phyloP scores from a whole-genome alignment of 2,888 invertebrate genomes.

The Trilocha varians region DNA sequence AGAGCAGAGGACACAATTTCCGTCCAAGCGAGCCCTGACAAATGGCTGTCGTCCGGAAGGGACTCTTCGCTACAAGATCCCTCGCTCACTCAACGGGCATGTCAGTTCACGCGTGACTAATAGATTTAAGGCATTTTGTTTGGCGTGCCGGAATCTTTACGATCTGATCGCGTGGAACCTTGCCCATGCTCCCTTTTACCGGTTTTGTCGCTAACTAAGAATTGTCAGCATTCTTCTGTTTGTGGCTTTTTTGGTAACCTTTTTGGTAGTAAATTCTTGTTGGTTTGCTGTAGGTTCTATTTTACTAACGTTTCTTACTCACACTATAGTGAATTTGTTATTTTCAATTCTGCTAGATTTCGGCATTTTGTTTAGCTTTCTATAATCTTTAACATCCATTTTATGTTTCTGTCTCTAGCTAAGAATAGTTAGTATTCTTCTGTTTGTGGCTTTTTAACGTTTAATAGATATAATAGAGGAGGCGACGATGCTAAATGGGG shows the following conservation, averaged over 20 bases:
- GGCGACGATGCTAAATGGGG: too few species aligned
- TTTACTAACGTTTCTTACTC: too few species aligned
- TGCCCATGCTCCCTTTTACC: neutral
- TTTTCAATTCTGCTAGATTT: slow-evolving; percentile 50
- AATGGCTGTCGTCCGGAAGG: slow-evolving; percentile 36
- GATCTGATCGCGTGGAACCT: neutral
- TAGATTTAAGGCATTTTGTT: slow-evolving; percentile 30
- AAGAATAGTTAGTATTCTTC: neutral
- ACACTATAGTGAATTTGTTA: too few species aligned
- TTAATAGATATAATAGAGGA: too few species aligned
- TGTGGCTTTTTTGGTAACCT: too few species aligned
- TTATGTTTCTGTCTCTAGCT: neutral
- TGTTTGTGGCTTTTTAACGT: too few species aligned
- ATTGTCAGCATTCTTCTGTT: neutral
- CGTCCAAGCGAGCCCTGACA: slow-evolving; percentile 30
- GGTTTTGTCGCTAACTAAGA: neutral
- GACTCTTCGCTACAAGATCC: slow-evolving; percentile 17
- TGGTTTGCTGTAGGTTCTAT: too few species aligned
- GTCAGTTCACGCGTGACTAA: slow-evolving; percentile 38
- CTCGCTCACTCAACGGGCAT: slow-evolving; percentile 27
- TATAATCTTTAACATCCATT: neutral
- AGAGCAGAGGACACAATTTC: slow-evolving; percentile 9
- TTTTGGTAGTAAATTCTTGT: too few species aligned
- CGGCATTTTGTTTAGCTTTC: slow-evolving; percentile 15
- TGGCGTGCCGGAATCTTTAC: neutral